Base-by-base conservation (phyloP, 2,888 invertebrate genomes). In the Drosophila diplacantha region DNA sequence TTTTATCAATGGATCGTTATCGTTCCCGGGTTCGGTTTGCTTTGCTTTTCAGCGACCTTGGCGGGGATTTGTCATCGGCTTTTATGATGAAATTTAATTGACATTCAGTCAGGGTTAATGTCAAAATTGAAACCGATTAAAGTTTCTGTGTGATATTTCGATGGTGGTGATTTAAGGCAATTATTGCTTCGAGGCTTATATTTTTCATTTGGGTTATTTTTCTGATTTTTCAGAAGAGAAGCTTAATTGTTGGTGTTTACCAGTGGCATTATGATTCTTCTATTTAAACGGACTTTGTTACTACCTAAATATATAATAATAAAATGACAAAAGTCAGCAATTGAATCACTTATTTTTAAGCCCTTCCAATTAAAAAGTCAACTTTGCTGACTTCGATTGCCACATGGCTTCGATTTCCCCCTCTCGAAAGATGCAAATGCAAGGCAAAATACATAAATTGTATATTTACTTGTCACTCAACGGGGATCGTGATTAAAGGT, bases 1-100 rank as follows among this genome's bases (percentile, higher is more conserved):
- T 79, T 80, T 79, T 67, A 79, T 79, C 79, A 69, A 49, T 29
- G 37, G 39, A 39, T 20, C 62, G 65, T 65, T 72, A 75, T 72
- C 64, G 66, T 37, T 61, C 51, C 43, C 44, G 14, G 31, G 61
- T 50, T 61, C 50, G 31, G 61, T 26, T 16, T 18, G 46, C 31
- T 26, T 43, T 41, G 32, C 29, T 14, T 24, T 3, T 24, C 18
- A 2, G n/a, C 31, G 51, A 38, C 61, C 61, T 62, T 62, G 61
- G 5, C 2, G 11, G 32, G 41, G 31, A 47, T 51, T 61, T 61
- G 50, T 61, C 61, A 61, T 35, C 60, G 14, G 50, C 31, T 51
- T 16, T 50, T 61, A 35, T 61, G 50, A 47, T 51, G 61, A 61
- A 43, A 37, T 61, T 35, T 61, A 43, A 61, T 43, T 61, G 61